Evolutionary conservation across 2,113 vertebrate genomes (phyloP), one percentile per base, ranked within the genome.

Genomic region (Corapipo altera): DNA sequence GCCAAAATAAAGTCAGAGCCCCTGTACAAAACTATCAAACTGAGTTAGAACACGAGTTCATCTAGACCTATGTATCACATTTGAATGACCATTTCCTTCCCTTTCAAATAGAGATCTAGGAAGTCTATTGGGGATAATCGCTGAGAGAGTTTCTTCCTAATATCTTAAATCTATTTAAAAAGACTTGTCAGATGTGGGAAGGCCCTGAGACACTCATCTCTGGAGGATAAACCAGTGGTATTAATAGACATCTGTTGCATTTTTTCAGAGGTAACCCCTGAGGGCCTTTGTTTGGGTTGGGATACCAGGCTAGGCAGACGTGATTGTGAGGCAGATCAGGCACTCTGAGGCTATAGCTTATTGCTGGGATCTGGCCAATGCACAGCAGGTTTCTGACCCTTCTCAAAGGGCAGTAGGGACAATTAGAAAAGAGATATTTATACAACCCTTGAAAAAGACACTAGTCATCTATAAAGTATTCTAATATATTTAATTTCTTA

Each of bases 311-410:
- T 28, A 41, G 41, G 26, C 9, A 71, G 24, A 37, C 6, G 26
- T 5, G 11, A 6, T 32, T 39, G 52, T 23, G 8, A 48, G 43
- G 21, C 9, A 67, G 30, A 33, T 9, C 16, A 33, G 37, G 12
- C 4, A 48, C 19, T 2, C 1, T 17, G 5, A n/a, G 7, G 3
- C 13, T 61, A 10, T 10, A 33, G 26, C 18, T n/a, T 59, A 64
- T 74, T 2, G 1, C 4, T 57, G 61, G 24, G 39, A 24, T 49
- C 43, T 46, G 44, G 28, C 19, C 28, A 39, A 24, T 3, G 1
- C 4, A 1, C 22, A 58, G 15, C 3, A 39, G 18, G 4, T 35
- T 81, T 92, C 41, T 74, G 12, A 24, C 5, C 15, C 27, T 71
- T 49, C n/a, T 88, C 11, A 32, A 71, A 57, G 35, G 4, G 48